Evolutionary conservation across 2,797 vertebrate species (phyloP).

Genomic region (Pogoniulus pusillus): DNA sequence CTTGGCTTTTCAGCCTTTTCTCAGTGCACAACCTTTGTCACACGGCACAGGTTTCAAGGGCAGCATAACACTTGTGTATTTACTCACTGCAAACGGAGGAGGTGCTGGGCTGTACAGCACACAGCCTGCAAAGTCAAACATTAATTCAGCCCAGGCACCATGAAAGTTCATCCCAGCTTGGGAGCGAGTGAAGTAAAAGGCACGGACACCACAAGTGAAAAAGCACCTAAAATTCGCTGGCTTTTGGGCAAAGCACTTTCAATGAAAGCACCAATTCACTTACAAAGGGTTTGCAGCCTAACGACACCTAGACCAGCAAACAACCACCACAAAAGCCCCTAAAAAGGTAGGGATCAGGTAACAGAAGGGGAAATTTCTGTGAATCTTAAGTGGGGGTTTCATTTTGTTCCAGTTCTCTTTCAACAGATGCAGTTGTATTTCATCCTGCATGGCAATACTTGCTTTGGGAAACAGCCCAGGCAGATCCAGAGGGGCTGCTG

Average conservation of each 20-base stretch:
- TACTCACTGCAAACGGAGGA: slow-evolving; percentile 62
- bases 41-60: slow-evolving; percentile 69
- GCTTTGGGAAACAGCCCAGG: background rate
- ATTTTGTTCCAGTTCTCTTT: background rate
- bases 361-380: background rate
- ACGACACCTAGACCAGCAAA: background rate
- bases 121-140: slow-evolving; percentile 12
- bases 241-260: background rate
- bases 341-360: background rate
- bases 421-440: background rate
- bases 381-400: background rate
- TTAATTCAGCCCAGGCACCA: background rate
- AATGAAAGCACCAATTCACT: background rate
- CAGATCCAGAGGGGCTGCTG: background rate
- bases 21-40: slow-evolving; percentile 50
- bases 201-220: slow-evolving; percentile 15
- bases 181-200: background rate
- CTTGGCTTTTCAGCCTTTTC: slow-evolving; percentile 32
- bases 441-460: background rate
- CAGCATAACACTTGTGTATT: slow-evolving; percentile 69
- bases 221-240: slow-evolving; percentile 53
- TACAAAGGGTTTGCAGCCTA: background rate
- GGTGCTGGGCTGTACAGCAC: background rate
- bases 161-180: background rate
- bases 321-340: no score